Percentiles rank a stretch among this genome's conserved stretches.
These are phyloP conservation scores for Okapia johnstoni DNA, from an alignment of 2,113 vertebrate species.

Conservation along the genomic window DNA sequence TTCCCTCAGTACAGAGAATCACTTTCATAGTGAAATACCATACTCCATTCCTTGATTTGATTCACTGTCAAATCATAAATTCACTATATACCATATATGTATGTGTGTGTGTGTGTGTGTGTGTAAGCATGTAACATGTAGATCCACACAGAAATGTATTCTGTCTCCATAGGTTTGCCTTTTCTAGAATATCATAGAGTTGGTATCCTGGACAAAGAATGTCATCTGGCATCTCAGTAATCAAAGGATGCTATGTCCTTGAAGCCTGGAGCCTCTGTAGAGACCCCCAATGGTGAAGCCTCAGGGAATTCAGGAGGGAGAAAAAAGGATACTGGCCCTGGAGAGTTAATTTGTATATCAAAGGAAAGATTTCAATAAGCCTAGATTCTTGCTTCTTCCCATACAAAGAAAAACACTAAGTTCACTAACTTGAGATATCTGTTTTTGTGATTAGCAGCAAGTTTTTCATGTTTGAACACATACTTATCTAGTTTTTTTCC, in stretches of 20 bases:
- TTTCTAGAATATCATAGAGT: background rate
- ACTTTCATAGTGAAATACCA: background rate
- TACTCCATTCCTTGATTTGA: accelerated
- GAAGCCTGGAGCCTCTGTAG: background rate
- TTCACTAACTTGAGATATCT: background rate
- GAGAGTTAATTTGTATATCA: background rate
- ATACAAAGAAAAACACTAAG: background rate
- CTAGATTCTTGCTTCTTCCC: background rate
- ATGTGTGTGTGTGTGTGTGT: background rate
- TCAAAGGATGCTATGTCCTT: background rate
- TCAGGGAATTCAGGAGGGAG: background rate
- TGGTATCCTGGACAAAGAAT: background rate
- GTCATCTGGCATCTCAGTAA: background rate
- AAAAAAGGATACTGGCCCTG: background rate
- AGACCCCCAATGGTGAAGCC: background rate
- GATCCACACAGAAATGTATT: accelerated
- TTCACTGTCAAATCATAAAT: no score
- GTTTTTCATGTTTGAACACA: background rate
- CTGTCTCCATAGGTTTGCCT: background rate
- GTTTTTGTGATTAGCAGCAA: background rate
- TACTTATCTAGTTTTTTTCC: background rate
- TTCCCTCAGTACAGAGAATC: accelerated
- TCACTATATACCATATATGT: background rate
- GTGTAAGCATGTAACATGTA: background rate
- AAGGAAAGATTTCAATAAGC: background rate